These are phyloP conservation scores for Callipepla californica DNA, from an alignment of 2,113 vertebrate genomes.

Conservation along the genomic window DNA sequence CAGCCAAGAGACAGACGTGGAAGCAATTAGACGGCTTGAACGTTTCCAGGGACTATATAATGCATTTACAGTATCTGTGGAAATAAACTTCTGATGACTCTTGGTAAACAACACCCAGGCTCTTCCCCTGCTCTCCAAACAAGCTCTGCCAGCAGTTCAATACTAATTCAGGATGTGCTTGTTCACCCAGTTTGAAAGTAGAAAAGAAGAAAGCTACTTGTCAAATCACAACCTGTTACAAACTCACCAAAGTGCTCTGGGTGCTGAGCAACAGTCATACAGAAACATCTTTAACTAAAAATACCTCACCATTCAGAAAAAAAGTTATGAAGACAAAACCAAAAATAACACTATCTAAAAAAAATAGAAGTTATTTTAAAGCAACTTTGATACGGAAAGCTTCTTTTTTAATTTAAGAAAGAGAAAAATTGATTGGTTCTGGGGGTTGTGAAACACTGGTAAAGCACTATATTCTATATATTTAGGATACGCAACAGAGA, in stretches of 20 bases:
- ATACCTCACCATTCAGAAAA: background rate
- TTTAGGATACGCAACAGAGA: background rate
- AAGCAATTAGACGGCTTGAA: background rate
- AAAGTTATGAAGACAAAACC: background rate
- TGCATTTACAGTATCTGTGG: background rate
- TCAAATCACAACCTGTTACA: background rate
- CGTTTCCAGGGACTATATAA: background rate
- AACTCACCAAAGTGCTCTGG: background rate
- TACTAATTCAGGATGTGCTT: background rate
- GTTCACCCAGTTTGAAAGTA: background rate
- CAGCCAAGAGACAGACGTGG: background rate
- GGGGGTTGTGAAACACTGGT: background rate
- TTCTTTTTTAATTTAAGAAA: background rate
- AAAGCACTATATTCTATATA: background rate
- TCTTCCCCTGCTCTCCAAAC: background rate
- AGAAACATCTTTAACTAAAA: background rate
- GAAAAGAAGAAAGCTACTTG: background rate
- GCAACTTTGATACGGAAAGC: background rate
- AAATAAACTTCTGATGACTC: constrained; percentile 6
- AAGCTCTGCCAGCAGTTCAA: background rate
- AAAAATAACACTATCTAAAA: background rate
- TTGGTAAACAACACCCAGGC: background rate
- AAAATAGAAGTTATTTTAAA: background rate
- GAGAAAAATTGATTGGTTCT: background rate
- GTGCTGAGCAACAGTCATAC: background rate